Evolutionary conservation across 2,888 invertebrate genomes (phyloP).

Genomic region (Clostera curtula): DNA sequence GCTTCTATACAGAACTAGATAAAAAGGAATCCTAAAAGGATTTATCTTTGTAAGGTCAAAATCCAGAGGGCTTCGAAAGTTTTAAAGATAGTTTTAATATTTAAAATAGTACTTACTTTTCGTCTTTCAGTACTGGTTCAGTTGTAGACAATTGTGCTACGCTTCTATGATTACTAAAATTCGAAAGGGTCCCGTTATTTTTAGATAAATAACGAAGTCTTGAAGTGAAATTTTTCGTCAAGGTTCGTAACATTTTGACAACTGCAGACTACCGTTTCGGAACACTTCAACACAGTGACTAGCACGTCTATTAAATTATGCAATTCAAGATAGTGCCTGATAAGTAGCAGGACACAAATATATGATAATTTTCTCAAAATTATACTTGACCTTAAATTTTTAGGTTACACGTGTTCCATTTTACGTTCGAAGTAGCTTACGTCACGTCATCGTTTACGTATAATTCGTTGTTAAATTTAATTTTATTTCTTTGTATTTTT

Average conservation of each 20-base stretch:
- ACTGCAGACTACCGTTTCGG: conserved; percentile 2
- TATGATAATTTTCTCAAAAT: conserved; percentile 19
- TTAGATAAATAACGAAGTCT: conserved; percentile 37
- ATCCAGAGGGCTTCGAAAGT: too few species aligned
- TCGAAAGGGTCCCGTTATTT: conserved; percentile 36
- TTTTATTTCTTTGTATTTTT: too few species aligned
- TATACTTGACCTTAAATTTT: conserved; percentile 21
- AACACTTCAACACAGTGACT: conserved; percentile 19
- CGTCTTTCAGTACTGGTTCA: conserved; percentile 45
- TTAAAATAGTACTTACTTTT: conserved; percentile 46
- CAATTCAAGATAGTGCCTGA: conserved; percentile 10
- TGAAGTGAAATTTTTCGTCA: conserved; percentile 46
- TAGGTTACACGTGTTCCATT: conserved; percentile 20
- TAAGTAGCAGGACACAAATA: conserved; percentile 10
- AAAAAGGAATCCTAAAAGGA: too few species aligned
- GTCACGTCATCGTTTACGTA: too few species aligned
- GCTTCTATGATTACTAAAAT: conserved; percentile 41
- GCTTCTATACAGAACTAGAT: too few species aligned
- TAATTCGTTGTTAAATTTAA: too few species aligned
- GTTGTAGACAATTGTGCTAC: conserved; percentile 52
- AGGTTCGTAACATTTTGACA: conserved; percentile 45
- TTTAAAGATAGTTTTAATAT: conserved; percentile 1
- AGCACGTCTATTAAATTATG: conserved; percentile 14
- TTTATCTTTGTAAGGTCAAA: too few species aligned
- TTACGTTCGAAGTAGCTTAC: too few species aligned